Conservation (phyloP, 2,888 invertebrate species). For the Teleiodes luculella region DNA sequence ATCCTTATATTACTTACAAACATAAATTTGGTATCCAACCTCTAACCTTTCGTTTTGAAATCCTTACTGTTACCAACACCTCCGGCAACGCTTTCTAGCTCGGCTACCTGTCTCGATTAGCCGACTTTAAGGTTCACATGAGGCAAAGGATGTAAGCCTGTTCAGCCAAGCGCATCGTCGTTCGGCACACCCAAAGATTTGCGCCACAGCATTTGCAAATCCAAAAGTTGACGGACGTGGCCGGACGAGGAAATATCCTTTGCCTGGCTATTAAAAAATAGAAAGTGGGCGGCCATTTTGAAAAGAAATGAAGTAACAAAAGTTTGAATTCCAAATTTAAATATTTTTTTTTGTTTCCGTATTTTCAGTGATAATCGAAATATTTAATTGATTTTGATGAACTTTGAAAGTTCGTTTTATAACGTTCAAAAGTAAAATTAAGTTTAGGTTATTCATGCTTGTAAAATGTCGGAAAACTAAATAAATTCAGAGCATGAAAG, state of each 20-base stretch:
- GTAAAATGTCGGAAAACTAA: constrained; percentile 8
- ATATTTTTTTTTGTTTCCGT: too few species aligned
- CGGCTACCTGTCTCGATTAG: constrained; percentile 38
- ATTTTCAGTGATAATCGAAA: too few species aligned
- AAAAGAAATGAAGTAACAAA: neutral
- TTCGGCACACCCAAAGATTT: constrained; percentile 60
- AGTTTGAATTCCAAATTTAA: neutral
- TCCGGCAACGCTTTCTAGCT: neutral
- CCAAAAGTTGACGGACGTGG: constrained; percentile 35
- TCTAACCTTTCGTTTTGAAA: neutral
- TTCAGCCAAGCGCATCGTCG: constrained; percentile 51
- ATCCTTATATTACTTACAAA: too few species aligned
- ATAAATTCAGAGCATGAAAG: constrained; percentile 32
- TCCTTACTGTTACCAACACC: neutral
- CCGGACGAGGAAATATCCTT: constrained; percentile 32
- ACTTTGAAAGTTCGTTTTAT: too few species aligned
- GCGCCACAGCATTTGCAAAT: constrained; percentile 67
- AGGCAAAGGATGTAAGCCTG: constrained; percentile 54
- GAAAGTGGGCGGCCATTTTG: neutral
- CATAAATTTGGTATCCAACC: neutral
- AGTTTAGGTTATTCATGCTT: neutral
- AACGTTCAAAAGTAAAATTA: neutral
- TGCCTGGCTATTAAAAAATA: constrained; percentile 5
- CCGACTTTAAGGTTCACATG: constrained; percentile 61
- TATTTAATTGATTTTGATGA: too few species aligned